Conservation (phyloP, 2,888 invertebrate genomes). For the Spisula solida region DNA sequence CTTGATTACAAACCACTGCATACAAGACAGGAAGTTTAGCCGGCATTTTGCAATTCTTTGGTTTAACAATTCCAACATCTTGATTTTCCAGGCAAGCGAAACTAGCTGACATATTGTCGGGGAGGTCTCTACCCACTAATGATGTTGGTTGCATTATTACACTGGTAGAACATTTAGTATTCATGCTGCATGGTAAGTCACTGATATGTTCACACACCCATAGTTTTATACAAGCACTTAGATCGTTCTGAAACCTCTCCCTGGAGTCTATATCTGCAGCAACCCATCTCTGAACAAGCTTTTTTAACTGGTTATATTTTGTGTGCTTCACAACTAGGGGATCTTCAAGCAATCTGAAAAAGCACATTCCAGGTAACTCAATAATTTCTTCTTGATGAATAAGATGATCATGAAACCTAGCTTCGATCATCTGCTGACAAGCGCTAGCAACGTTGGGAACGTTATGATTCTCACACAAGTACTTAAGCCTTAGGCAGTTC, state of each 20-base stretch:
- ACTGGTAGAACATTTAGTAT: constrained; percentile 63
- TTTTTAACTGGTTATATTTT: constrained; percentile 80
- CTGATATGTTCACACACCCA: constrained; percentile 77
- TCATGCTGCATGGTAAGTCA: constrained; percentile 60
- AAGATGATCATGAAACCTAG: constrained; percentile 85
- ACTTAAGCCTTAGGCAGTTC: constrained; percentile 83
- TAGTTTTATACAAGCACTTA: constrained; percentile 79
- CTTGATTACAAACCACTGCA: constrained; percentile 83
- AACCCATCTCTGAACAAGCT: constrained; percentile 83
- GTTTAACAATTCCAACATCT: constrained; percentile 9
- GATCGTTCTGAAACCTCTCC: constrained; percentile 74
- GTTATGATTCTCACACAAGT: constrained; percentile 84
- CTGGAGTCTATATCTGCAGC: constrained; percentile 77
- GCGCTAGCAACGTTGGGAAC: constrained; percentile 81
- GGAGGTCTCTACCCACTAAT: neutral
- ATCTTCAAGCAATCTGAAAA: constrained; percentile 82
- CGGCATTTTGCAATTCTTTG: constrained; percentile 50
- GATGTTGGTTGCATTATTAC: constrained; percentile 70
- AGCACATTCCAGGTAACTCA: constrained; percentile 80
- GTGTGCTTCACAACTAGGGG: constrained; percentile 82
- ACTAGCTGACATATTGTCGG: constrained; percentile 65
- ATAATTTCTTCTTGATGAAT: constrained; percentile 84
- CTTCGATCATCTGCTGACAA: constrained; percentile 82
- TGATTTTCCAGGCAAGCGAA: constrained; percentile 57
- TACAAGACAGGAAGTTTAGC: constrained; percentile 78